Evolutionary conservation across 2,888 invertebrate genomes (phyloP), one percentile per base, ranked within the genome.

Genomic region (Arrhopalites spinosus): DNA sequence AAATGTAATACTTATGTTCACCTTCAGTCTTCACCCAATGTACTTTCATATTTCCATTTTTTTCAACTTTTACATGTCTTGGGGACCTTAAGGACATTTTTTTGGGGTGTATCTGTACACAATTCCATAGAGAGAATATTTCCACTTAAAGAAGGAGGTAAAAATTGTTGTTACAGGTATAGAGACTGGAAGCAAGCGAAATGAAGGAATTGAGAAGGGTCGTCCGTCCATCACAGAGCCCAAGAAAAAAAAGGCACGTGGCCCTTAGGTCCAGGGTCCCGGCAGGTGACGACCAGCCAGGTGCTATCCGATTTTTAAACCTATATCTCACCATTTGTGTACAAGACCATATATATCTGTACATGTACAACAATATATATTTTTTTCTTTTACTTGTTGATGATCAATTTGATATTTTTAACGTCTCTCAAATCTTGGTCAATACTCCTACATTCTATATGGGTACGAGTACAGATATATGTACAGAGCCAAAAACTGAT

Each of bases 271-370:
- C 53, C 71, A 25, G 53, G 71, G 36, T 43, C 71, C 36, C 25
- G 43, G 71, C 71, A 71, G 71, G 71, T 71, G 71, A 71, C 61
- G 59, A 30, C 56, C 43, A 68, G 68, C 68, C 68, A 71, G 71
- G 70, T 56, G 56, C 70, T 56, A 2, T 50, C 50, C 3, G n/a
- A 50, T 50, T 50, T 20, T 20, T 50, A 50, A n/a, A 15, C 50
- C n/a, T 50, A 50, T 50, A 50, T 3, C 2, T 3, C 2, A 50
- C 15, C 50, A 50, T 45, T 15, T 45, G 15, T n/a, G n/a, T n/a
- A n/a, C n/a, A n/a, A n/a, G n/a, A n/a, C n/a, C n/a, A n/a, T n/a
- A n/a, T n/a, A n/a, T n/a, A n/a, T n/a, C n/a, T n/a, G n/a, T n/a
- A n/a, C n/a, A n/a, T n/a, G n/a, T n/a, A n/a, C n/a, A n/a, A n/a